Evolutionary conservation across 2,113 vertebrate species (phyloP).

Genomic region (Megaptera novaeangliae): DNA sequence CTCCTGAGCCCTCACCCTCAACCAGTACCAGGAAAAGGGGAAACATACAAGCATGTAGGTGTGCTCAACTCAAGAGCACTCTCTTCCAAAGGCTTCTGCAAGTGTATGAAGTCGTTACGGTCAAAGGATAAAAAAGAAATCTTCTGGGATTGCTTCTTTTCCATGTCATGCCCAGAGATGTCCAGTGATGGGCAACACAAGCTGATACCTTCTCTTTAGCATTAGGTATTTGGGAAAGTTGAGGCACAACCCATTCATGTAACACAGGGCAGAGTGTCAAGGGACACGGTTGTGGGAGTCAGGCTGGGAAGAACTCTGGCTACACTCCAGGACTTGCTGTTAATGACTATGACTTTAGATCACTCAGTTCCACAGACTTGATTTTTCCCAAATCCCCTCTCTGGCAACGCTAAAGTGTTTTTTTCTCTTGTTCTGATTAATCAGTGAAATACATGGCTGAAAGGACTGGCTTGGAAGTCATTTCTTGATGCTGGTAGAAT

Average conservation of each 20-base stretch:
- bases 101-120: neutral
- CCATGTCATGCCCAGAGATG: neutral
- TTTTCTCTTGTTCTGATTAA: conserved; percentile 53
- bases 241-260: neutral
- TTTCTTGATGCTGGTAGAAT: conserved; percentile 57
- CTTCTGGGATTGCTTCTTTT: neutral
- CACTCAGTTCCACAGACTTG: conserved; percentile 48
- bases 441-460: conserved; percentile 28
- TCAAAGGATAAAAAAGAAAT: neutral
- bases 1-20: neutral
- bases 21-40: neutral
- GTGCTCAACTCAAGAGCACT: neutral
- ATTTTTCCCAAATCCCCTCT: conserved; percentile 57
- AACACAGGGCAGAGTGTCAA: neutral
- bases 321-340: conserved; percentile 40
- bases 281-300: neutral
- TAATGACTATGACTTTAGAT: conserved; percentile 55
- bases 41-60: neutral
- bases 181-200: neutral
- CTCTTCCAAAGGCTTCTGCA: neutral
- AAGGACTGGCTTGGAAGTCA: conserved; percentile 57
- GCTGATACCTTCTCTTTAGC: neutral
- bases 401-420: conserved; percentile 48
- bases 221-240: neutral
- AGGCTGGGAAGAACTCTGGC: conserved; percentile 15